Evolutionary conservation across 2,797 vertebrate species (phyloP).

Genomic region (Melanotaenia trifasciata): DNA sequence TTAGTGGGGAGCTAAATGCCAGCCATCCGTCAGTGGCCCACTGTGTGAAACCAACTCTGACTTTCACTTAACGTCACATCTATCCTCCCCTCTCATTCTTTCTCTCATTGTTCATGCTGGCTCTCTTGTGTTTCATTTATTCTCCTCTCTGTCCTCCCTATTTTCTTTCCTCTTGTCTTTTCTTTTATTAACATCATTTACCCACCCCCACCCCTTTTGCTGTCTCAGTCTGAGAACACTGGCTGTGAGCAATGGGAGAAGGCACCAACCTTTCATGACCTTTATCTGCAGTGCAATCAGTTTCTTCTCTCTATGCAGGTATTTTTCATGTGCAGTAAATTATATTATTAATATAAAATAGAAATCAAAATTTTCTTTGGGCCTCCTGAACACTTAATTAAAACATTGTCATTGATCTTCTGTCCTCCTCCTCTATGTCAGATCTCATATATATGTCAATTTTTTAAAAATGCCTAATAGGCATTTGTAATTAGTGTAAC

Average conservation of each 20-base stretch:
- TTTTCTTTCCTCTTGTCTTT: constrained; percentile 15
- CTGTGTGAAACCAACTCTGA: constrained; percentile 40
- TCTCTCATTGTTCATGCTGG: background rate
- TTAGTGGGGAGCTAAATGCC: constrained; percentile 72
- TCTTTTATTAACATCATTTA: constrained; percentile 3
- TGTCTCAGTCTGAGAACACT: constrained; percentile 34
- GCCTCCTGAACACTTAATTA: constrained; percentile 11
- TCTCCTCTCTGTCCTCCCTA: background rate
- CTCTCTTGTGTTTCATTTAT: constrained; percentile 9
- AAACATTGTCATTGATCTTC: background rate
- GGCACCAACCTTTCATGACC: constrained; percentile 73
- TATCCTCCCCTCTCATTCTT: constrained; percentile 21
- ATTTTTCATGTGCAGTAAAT: constrained; percentile 61
- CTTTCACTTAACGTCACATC: constrained; percentile 28
- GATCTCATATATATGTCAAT: background rate
- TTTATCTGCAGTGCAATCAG: constrained; percentile 59
- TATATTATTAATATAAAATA: constrained; percentile 23
- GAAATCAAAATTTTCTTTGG: background rate
- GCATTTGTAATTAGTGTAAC: constrained; percentile 7
- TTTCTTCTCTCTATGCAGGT: constrained; percentile 24
- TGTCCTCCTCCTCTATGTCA: background rate
- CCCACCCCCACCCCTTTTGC: background rate
- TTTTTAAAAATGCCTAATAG: constrained; percentile 5
- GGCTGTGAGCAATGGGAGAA: constrained; percentile 64
- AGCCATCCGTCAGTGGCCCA: constrained; percentile 68